Percentiles rank a stretch among this genome's conserved stretches.
These are phyloP conservation scores for human DNA, from an alignment of 2,113 vertebrate genomes.

Conservation along the genomic window DNA sequence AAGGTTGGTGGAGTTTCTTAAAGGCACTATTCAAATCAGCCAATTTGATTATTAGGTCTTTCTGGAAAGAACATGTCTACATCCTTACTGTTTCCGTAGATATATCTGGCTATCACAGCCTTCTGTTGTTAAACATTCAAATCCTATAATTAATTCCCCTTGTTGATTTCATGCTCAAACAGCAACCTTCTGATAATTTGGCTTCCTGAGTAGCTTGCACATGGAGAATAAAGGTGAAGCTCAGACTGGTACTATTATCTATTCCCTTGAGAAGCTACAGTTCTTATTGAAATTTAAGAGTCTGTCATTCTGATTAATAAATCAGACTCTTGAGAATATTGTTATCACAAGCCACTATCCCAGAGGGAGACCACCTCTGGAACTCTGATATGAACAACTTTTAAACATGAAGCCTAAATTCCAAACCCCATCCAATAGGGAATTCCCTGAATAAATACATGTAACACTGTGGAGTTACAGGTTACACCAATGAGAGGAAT, in stretches of 20 bases:
- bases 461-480: not conserved
- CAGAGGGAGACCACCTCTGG: not conserved
- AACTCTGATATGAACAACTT: not conserved
- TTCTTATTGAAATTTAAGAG: not conserved
- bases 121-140: conserved; percentile 13
- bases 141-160: conserved; percentile 40
- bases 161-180: conserved; percentile 43
- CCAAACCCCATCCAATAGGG: not conserved
- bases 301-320: not conserved
- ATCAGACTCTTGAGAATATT: not conserved
- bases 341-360: not conserved
- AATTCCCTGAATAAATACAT: not conserved
- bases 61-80: not conserved
- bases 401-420: not conserved
- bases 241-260: not conserved
- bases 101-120: not conserved
- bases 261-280: not conserved
- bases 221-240: not conserved
- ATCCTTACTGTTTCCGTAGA: not conserved
- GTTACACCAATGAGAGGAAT: not conserved
- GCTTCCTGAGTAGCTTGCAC: not conserved
- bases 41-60: not conserved
- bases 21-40: not conserved
- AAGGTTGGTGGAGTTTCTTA: not conserved
- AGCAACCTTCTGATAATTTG: conserved; percentile 4